These are phyloP conservation scores for Fragum fragum DNA, from an alignment of 2,888 invertebrate genomes.

Conservation along the genomic window DNA sequence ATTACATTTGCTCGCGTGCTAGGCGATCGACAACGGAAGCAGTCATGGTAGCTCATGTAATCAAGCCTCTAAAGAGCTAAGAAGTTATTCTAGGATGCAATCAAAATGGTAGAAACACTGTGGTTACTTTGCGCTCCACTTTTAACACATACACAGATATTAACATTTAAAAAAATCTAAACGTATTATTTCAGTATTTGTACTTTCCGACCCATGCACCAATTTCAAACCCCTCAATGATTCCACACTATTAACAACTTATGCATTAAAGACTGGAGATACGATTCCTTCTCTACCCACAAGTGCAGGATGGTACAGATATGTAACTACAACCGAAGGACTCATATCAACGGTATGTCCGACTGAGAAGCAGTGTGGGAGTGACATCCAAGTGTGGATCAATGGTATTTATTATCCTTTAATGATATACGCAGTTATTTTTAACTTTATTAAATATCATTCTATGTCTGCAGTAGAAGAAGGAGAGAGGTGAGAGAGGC, in stretches of 20 bases:
- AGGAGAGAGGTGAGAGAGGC: too few relatives aligned
- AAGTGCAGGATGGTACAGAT: conserved; percentile 30
- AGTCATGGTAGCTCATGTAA: too few relatives aligned
- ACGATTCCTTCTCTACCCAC: background rate
- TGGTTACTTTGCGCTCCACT: too few relatives aligned
- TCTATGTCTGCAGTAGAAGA: too few relatives aligned
- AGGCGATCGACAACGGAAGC: too few relatives aligned
- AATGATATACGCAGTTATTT: background rate
- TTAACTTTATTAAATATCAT: too few relatives aligned
- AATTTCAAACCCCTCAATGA: background rate
- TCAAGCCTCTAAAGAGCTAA: too few relatives aligned
- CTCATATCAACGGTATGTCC: conserved; percentile 28
- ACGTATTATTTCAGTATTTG: background rate
- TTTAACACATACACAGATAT: too few relatives aligned
- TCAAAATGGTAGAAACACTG: too few relatives aligned
- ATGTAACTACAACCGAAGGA: conserved; percentile 22
- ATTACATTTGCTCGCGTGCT: too few relatives aligned
- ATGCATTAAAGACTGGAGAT: background rate
- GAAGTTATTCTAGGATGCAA: too few relatives aligned
- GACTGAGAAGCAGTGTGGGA: conserved; percentile 32
- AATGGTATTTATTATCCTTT: conserved; percentile 38
- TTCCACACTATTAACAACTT: conserved; percentile 6
- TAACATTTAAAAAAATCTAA: too few relatives aligned
- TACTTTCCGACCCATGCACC: background rate
- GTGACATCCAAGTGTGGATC: conserved; percentile 28